A percentile compares a stretch with the other conserved stretches of the same genome.
Conservation (phyloP, 2,113 vertebrate species). For the Lipotes vexillifer region DNA sequence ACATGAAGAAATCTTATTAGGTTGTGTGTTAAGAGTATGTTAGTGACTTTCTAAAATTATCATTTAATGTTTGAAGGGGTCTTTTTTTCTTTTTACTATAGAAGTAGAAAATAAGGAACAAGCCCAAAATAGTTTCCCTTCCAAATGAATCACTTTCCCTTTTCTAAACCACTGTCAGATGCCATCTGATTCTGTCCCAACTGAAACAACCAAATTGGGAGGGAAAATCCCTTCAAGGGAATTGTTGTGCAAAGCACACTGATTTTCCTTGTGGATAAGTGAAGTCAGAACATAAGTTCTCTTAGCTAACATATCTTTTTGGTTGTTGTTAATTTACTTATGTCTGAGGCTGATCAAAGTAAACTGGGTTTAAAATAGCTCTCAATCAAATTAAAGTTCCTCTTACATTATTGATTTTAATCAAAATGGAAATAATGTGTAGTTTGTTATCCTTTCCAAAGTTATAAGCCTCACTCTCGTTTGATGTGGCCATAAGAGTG, state of each 20-base stretch:
- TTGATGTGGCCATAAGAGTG: neutral
- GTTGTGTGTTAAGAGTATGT: neutral
- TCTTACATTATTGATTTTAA: slow-evolving; percentile 33
- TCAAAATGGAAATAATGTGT: slow-evolving; percentile 14
- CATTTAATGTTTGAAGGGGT: neutral
- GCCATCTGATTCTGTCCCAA: neutral
- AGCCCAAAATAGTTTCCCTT: neutral
- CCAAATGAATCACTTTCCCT: neutral
- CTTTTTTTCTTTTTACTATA: neutral
- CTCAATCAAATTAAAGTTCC: slow-evolving; percentile 3
- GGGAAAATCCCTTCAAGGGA: neutral
- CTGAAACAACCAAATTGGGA: neutral
- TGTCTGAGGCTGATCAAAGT: slow-evolving; percentile 20
- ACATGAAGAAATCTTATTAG: neutral
- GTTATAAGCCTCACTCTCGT: slow-evolving; percentile 4
- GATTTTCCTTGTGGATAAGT: slow-evolving; percentile 16
- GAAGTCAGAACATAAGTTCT: neutral
- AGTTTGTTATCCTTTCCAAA: slow-evolving; percentile 27
- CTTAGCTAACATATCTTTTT: slow-evolving; percentile 1
- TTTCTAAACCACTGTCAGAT: slow-evolving; percentile 7
- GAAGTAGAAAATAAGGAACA: neutral
- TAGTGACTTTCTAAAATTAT: neutral
- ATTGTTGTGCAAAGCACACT: neutral
- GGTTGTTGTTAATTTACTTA: slow-evolving; percentile 9
- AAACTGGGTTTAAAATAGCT: neutral